Evolutionary conservation across 2,113 vertebrate species (phyloP), one percentile per base, ranked within the genome.

Genomic region (Pogonocichla stellata): DNA sequence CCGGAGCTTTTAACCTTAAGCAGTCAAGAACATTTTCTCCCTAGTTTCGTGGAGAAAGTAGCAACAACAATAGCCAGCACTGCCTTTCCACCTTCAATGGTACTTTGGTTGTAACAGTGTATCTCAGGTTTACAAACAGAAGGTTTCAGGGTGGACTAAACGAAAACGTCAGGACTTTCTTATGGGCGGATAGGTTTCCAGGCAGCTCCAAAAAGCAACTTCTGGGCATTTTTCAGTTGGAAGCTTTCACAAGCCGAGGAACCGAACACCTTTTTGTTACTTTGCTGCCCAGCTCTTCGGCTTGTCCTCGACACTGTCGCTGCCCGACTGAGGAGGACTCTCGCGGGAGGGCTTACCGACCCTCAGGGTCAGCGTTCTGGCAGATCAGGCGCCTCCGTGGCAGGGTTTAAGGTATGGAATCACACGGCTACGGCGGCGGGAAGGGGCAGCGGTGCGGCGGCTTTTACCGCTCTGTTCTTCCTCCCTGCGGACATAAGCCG

Each of bases 21-120:
- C 0, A 1, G 40, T 18, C 20, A 43, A 48, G 42, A 65, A 50
- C 7, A 8, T 57, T 45, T 17, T 18, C 2, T 2, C 5, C 5
- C 3, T 14, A 0, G 22, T 47, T 69, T 38, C 26, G 5, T 26
- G 53, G 19, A 42, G 28, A 20, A 6, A 22, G 14, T 15, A 69
- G 12, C 10, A 73, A 43, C 6, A n/a, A 10, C 10, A 34, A 10
- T 13, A 57, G 60, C 26, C 31, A 65, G 57, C 9, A 1, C 13
- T 8, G 13, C 33, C 13, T 58, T n/a, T 60, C 22, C 34, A 15
- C 17, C 22, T 26, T 19, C 33, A n/a, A 1, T 10, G 12, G 23
- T 24, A 16, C 23, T 53, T 6, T 5, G 2, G 29, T 12, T 42
- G 18, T 31, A n/a, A 19, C 15, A 34, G 8, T 1, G 12, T 24